Evolutionary conservation across 1,140 invertebrate genomes (phyloP).

Genomic region (Drosophila sucinea): DNA sequence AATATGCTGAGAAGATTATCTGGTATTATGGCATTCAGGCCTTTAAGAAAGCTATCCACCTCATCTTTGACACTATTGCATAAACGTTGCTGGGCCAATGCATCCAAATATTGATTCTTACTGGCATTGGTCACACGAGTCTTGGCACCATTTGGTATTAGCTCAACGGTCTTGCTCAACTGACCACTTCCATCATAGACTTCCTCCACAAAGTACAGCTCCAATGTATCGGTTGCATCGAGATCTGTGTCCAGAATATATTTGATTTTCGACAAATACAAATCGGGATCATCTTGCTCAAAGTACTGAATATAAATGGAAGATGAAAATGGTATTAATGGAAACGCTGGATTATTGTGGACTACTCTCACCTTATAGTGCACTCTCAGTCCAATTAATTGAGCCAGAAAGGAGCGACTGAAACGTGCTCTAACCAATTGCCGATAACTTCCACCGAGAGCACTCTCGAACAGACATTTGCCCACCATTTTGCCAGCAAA

Average conservation of each 20-base stretch:
- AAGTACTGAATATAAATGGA: conserved; percentile 88
- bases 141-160: conserved; percentile 89
- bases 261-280: conserved; percentile 95
- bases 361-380: conserved; percentile 88
- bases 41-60: conserved; percentile 94
- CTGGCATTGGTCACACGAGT: conserved; percentile 79
- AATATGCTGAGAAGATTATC: conserved; percentile 97
- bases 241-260: conserved; percentile 96
- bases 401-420: conserved; percentile 96
- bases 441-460: conserved; percentile 93
- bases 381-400: conserved; percentile 94
- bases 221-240: conserved; percentile 88
- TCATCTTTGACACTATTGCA: conserved; percentile 92
- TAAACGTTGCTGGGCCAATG: conserved; percentile 94
- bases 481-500: conserved; percentile 97
- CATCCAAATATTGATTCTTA: conserved; percentile 90
- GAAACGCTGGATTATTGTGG: conserved; percentile 78
- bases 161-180: conserved; percentile 89
- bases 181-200: conserved; percentile 92
- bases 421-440: conserved; percentile 95
- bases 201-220: conserved; percentile 94
- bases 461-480: conserved; percentile 90
- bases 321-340: not conserved
- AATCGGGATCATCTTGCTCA: conserved; percentile 97
- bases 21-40: conserved; percentile 95